Conservation (phyloP, 2,888 invertebrate genomes). For the Acheta domesticus region DNA sequence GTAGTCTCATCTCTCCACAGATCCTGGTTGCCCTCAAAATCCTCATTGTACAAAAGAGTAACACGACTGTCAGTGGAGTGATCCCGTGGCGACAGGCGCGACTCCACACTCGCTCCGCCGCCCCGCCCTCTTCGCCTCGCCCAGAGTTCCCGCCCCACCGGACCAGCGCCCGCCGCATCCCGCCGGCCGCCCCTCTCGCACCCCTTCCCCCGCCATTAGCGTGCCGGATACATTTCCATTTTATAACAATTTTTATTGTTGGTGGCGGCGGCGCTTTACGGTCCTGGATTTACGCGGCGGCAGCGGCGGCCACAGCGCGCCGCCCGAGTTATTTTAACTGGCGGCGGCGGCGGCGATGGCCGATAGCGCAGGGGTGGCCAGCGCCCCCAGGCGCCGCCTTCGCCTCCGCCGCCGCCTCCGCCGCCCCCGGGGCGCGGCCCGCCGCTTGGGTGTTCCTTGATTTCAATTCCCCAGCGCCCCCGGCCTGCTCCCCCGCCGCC, state of each 20-base stretch:
- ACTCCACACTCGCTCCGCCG: background rate
- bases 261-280: background rate
- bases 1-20: no score
- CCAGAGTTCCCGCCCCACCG: no score
- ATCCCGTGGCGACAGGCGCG: background rate
- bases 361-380: no score
- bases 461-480: background rate
- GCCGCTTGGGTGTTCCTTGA: constrained; percentile 11
- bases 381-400: no score
- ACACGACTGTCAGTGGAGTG: no score
- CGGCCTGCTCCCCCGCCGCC: background rate
- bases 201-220: background rate
- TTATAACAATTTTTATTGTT: constrained; percentile 18
- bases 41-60: no score
- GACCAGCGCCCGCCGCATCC: no score
- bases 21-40: no score
- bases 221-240: background rate
- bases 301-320: background rate
- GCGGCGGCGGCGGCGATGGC: background rate
- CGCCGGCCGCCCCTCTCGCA: background rate
- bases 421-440: no score
- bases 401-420: background rate
- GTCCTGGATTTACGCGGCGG: background rate
- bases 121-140: no score
- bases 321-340: constrained; percentile 1